phyloP scores from a whole-genome alignment of 2,113 vertebrate species.

The Muntiacus reevesi region DNA sequence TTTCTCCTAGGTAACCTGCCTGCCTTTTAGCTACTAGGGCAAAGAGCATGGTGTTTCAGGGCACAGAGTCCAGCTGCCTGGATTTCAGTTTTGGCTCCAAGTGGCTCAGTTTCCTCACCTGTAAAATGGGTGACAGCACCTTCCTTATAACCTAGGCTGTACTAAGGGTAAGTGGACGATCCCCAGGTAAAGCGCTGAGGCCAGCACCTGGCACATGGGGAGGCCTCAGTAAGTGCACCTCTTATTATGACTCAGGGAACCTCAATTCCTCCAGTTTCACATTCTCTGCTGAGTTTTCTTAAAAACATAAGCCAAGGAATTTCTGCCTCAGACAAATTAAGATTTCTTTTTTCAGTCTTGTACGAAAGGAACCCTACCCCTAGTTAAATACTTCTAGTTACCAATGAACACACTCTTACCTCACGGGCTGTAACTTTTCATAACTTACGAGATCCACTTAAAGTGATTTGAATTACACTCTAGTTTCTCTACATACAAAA shows the following conservation, averaged over 20 bases:
- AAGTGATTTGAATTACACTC: constrained; percentile 23
- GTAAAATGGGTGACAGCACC: background rate
- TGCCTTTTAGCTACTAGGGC: background rate
- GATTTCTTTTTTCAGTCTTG: background rate
- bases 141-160: background rate
- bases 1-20: background rate
- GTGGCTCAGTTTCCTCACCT: background rate
- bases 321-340: background rate
- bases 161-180: background rate
- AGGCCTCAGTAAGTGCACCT: background rate
- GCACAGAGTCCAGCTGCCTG: background rate
- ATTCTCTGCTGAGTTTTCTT: background rate
- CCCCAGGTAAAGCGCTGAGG: background rate
- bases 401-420: background rate
- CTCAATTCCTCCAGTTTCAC: background rate
- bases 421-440: background rate
- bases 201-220: fast-evolving
- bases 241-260: background rate
- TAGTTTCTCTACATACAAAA: background rate
- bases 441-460: background rate
- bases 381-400: background rate
- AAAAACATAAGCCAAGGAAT: background rate
- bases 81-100: background rate
- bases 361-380: background rate
- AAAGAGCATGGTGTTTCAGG: background rate